Conservation (phyloP, 1,140 invertebrate species). For the Calephelis virginiensis region DNA sequence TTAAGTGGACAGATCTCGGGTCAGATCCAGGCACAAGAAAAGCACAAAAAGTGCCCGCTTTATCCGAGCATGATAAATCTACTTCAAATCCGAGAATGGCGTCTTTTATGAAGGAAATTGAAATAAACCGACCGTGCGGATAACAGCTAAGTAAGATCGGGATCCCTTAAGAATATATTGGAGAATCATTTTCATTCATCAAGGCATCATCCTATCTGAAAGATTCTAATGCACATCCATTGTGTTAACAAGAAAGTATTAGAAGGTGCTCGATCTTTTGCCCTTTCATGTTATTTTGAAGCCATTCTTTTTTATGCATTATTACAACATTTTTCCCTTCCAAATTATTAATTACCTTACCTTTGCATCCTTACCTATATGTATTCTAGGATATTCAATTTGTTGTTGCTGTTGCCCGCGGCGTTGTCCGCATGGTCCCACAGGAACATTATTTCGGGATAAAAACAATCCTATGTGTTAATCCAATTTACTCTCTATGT, state of each 20-base stretch:
- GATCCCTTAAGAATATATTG: conserved; percentile 75
- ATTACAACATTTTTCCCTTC: no score
- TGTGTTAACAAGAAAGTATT: conserved; percentile 10
- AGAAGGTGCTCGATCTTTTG: not conserved
- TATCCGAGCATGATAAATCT: conserved; percentile 78
- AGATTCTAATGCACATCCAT: conserved; percentile 22
- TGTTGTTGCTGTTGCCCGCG: no score
- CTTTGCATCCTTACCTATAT: no score
- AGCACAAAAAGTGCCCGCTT: conserved; percentile 78
- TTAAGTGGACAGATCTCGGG: conserved; percentile 78
- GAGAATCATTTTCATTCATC: conserved; percentile 75
- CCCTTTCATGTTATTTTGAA: not conserved
- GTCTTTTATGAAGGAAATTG: conserved; percentile 79
- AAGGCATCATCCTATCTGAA: conserved; percentile 31
- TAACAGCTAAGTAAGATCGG: conserved; percentile 77
- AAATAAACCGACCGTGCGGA: conserved; percentile 79
- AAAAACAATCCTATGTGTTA: no score
- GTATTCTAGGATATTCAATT: no score
- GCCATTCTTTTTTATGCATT: no score
- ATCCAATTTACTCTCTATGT: no score
- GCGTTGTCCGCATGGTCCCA: no score
- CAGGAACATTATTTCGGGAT: no score
- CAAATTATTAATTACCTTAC: no score
- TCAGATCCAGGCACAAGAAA: conserved; percentile 77
- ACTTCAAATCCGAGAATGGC: conserved; percentile 78